These are phyloP conservation scores for Lophotriccus pileatus DNA, from an alignment of 2,797 vertebrate genomes.

Conservation along the genomic window DNA sequence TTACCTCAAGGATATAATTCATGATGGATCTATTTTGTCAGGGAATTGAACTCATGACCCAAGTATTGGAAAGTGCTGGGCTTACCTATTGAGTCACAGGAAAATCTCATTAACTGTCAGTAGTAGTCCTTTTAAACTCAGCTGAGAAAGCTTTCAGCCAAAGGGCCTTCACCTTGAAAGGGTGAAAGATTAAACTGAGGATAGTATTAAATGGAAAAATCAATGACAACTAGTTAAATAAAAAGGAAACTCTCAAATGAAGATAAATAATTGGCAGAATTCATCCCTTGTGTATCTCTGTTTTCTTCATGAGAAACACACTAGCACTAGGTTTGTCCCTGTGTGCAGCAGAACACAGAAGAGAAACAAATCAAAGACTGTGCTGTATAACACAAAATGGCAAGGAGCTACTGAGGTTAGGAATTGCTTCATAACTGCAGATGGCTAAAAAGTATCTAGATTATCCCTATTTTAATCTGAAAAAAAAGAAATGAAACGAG, in stretches of 20 bases:
- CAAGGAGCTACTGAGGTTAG: not conserved
- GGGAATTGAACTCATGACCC: constrained; percentile 36
- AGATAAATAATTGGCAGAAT: constrained; percentile 31
- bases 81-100: constrained; percentile 11
- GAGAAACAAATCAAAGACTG: not conserved
- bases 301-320: constrained; percentile 5
- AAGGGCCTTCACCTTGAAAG: constrained; percentile 34
- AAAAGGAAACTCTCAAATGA: constrained; percentile 27
- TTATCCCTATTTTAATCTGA: not conserved
- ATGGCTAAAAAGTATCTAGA: not conserved
- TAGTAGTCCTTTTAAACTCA: constrained; percentile 4
- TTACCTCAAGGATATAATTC: constrained; percentile 10
- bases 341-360: not conserved
- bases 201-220: constrained; percentile 48
- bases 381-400: not conserved
- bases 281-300: not conserved
- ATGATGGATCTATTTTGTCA: constrained; percentile 37
- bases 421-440: not conserved
- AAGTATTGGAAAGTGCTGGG: constrained; percentile 10
- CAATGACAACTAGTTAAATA: constrained; percentile 50
- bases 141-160: constrained; percentile 43
- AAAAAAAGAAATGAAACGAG: not conserved
- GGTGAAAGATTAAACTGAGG: constrained; percentile 34
- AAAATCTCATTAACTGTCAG: constrained; percentile 32
- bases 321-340: not conserved